phyloP scores from a whole-genome alignment of 2,113 vertebrate species.

The Talpa occidentalis region DNA sequence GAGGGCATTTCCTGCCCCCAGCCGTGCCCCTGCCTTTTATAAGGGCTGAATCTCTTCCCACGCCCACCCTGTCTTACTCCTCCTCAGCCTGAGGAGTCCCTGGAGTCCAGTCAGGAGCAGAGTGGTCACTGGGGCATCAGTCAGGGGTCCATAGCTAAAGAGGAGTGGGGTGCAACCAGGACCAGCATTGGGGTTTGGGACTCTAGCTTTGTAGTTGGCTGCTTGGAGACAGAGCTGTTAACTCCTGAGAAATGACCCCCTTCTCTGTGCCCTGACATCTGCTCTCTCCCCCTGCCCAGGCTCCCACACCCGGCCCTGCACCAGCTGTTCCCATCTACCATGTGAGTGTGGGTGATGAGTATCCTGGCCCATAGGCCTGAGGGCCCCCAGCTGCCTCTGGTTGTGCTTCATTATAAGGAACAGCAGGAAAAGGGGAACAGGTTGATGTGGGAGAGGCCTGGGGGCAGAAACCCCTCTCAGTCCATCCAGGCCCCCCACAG shows the following conservation, averaged over 20 bases:
- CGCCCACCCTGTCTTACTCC: too few relatives aligned
- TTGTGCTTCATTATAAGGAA: background rate
- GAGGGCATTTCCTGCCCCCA: too few relatives aligned
- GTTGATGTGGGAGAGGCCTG: too few relatives aligned
- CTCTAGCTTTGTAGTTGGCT: background rate
- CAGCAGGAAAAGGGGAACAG: rapidly evolving
- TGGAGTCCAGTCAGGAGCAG: background rate
- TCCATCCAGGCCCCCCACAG: background rate
- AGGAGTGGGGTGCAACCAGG: rapidly evolving
- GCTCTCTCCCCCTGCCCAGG: background rate
- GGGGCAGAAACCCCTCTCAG: background rate
- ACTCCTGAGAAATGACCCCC: too few relatives aligned
- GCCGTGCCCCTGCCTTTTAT: background rate
- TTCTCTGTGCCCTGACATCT: background rate
- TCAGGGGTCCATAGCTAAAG: background rate
- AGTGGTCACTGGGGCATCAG: background rate
- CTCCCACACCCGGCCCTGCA: rapidly evolving
- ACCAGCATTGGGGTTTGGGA: background rate
- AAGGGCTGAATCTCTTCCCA: too few relatives aligned
- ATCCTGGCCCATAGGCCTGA: background rate
- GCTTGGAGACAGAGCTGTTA: background rate
- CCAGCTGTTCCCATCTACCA: background rate
- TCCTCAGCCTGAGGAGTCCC: background rate
- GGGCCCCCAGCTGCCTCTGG: rapidly evolving
- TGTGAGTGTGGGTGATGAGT: background rate